Evolutionary conservation across 2,888 invertebrate genomes (phyloP).

Genomic region (Microctonus hyperodae): DNA sequence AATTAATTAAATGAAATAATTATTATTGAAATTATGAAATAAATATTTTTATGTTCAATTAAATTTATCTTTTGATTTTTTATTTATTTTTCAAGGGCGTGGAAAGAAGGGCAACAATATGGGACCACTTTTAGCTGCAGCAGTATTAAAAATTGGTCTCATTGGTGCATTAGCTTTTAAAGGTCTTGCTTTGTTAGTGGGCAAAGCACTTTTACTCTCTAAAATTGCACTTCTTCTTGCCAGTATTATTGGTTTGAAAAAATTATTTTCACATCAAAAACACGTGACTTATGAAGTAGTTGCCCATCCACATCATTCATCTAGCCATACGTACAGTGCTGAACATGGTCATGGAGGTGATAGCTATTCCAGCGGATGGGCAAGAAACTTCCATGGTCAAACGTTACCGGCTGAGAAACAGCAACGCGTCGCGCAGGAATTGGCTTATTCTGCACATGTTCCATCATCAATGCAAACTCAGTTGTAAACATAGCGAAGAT

Average conservation of each 20-base stretch:
- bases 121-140: slow-evolving; percentile 76
- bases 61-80: neutral
- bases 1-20: neutral
- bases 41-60: neutral
- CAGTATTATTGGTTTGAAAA: slow-evolving; percentile 82
- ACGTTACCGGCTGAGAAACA: slow-evolving; percentile 53
- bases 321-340: slow-evolving; percentile 64
- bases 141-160: slow-evolving; percentile 81
- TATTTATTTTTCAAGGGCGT: slow-evolving; percentile 64
- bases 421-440: slow-evolving; percentile 63
- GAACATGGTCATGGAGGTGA: slow-evolving; percentile 61
- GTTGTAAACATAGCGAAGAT: neutral
- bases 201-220: slow-evolving; percentile 84
- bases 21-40: neutral
- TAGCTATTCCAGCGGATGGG: slow-evolving; percentile 71
- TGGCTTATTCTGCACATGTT: slow-evolving; percentile 71
- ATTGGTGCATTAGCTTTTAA: slow-evolving; percentile 83
- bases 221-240: slow-evolving; percentile 84
- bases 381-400: slow-evolving; percentile 65
- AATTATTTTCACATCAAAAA: slow-evolving; percentile 77
- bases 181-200: slow-evolving; percentile 80
- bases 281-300: slow-evolving; percentile 80
- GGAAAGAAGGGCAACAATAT: slow-evolving; percentile 78
- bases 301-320: slow-evolving; percentile 73
- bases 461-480: slow-evolving; percentile 15